phyloP scores from a whole-genome alignment of 2,113 vertebrate species.

The Stegastes partitus region DNA sequence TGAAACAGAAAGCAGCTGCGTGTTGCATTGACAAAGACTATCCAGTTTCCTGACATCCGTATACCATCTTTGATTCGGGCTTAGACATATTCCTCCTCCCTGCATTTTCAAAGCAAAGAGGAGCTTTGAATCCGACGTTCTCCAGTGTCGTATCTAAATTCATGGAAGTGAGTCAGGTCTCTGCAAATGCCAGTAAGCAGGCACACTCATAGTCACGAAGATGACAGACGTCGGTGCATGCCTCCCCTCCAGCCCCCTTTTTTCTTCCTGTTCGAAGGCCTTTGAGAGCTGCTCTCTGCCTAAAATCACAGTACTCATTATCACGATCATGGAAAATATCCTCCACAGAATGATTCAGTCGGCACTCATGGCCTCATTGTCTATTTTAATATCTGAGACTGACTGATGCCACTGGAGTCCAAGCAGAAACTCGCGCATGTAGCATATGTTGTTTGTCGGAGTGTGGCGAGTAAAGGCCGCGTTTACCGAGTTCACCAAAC shows the following conservation, averaged over 20 bases:
- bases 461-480: neutral
- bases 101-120: neutral
- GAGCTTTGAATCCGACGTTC: neutral
- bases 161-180: neutral
- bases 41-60: neutral
- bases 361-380: neutral
- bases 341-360: neutral
- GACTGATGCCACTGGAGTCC: neutral
- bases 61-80: neutral
- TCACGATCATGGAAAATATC: slow-evolving; percentile 14
- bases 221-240: slow-evolving; percentile 2
- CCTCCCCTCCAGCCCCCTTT: neutral
- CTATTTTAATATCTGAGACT: neutral
- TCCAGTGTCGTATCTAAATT: neutral
- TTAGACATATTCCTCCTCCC: too few species aligned
- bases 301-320: neutral
- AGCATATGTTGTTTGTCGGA: neutral
- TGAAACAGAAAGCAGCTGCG: neutral
- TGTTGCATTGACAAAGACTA: neutral
- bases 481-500: neutral
- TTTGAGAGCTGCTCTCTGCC: neutral
- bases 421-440: neutral
- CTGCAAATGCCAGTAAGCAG: slow-evolving; percentile 10
- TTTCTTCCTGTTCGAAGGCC: neutral
- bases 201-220: slow-evolving; percentile 4